Evolutionary conservation across 2,797 vertebrate species (phyloP), one percentile per base, ranked within the genome.

Genomic region (Melanotaenia nigrans): DNA sequence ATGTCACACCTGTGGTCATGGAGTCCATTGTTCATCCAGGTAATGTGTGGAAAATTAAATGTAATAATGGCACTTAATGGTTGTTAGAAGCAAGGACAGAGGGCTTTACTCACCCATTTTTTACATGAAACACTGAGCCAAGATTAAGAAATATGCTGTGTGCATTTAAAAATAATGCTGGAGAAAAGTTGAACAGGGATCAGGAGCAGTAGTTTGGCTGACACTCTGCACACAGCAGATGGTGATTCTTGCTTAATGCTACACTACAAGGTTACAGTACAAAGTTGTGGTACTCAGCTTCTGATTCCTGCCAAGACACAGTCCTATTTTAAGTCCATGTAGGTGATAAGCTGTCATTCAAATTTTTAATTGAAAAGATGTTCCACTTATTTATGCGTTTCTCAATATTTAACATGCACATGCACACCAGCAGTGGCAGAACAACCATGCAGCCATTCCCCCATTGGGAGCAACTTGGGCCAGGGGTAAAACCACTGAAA

Each of bases 11-110:
- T 3, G 54, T 58, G 84, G 81, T 64, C 67, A 61, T 51, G 59
- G 75, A 59, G 36, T 71, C 75, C 69, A 81, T 82, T 75, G 78
- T 85, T 93, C 87, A 88, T 71, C 67, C 79, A 65, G 80, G 78
- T 86, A 86, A 90, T 88, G 77, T 85, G 79, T 70, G 57, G 75
- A 65, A 78, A 90, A 90, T 92, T 84, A 91, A 70, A 83, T 69
- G 69, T 72, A 67, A 66, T 90, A 90, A 90, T 85, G 83, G 84
- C 66, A 70, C 62, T 73, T 79, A 74, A 69, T 79, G 71, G 62
- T 54, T 84, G 75, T 84, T 87, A 77, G 77, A 72, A 80, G 69
- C 76, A 55, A 81, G 79, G 71, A 74, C 67, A 12, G 45, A 54
- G 36, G 71, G 60, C 40, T 60, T 62, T 67, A n/a, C 69, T 58